A percentile compares a stretch with the other conserved stretches of the same genome.
Evolutionary conservation across 2,113 vertebrate species (phyloP).

Genomic region (Pyxicephalus adspersus): DNA sequence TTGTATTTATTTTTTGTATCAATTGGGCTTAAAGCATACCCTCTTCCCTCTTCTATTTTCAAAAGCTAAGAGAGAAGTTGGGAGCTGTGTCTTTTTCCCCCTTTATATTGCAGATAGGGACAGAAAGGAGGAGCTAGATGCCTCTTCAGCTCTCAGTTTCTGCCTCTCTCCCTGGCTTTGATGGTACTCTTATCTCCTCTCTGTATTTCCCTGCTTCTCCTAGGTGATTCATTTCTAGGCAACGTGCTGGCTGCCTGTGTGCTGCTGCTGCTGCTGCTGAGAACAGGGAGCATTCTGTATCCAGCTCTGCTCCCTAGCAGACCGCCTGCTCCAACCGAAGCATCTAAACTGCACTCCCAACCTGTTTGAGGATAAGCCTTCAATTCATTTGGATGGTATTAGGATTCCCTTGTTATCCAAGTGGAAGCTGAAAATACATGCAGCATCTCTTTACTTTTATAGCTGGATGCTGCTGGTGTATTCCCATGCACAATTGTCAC

Average conservation of each 20-base stretch:
- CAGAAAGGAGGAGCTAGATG: slow-evolving; percentile 34
- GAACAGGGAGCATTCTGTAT: slow-evolving; percentile 29
- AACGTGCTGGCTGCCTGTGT: slow-evolving; percentile 50
- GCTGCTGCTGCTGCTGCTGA: slow-evolving; percentile 28
- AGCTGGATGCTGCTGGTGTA: slow-evolving; percentile 29
- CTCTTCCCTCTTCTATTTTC: slow-evolving; percentile 5
- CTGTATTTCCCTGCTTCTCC: slow-evolving; percentile 47
- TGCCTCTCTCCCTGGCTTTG: slow-evolving; percentile 42
- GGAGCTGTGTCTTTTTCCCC: slow-evolving; percentile 40
- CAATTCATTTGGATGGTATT: slow-evolving; percentile 34
- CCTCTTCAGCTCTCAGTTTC: slow-evolving; percentile 43
- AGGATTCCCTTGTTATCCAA: slow-evolving; percentile 10
- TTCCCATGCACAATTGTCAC: slow-evolving; percentile 40
- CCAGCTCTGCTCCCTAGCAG: slow-evolving; percentile 33
- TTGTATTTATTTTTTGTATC: no score
- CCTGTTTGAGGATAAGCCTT: slow-evolving; percentile 45
- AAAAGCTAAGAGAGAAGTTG: slow-evolving; percentile 43
- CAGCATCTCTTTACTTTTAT: slow-evolving; percentile 32
- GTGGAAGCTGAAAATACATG: slow-evolving; percentile 17
- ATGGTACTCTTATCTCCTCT: slow-evolving; percentile 40
- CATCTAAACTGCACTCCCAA: slow-evolving; percentile 24
- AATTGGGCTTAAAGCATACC: not conserved
- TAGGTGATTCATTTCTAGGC: slow-evolving; percentile 52
- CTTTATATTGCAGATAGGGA: slow-evolving; percentile 53
- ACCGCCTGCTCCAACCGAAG: slow-evolving; percentile 7